A percentile compares a stretch with the other conserved stretches of the same genome.
Evolutionary conservation across 2,888 invertebrate genomes (phyloP).

Genomic region (Sarcophaga caerulescens): DNA sequence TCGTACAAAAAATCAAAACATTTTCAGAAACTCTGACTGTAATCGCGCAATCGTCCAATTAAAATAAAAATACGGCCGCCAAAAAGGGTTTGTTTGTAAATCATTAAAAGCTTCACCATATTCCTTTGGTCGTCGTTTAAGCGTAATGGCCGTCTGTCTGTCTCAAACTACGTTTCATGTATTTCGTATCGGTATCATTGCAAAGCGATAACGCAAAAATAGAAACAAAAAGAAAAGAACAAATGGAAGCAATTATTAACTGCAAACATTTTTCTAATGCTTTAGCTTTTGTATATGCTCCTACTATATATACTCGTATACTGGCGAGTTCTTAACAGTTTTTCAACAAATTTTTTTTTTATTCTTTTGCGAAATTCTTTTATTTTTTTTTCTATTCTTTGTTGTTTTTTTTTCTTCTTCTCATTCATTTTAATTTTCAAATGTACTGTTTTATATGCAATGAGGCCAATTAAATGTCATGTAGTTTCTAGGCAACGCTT

Average conservation of each 20-base stretch:
- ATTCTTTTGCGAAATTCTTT: not conserved
- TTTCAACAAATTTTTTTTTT: not conserved
- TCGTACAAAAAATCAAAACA: too few relatives aligned
- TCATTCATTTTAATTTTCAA: not conserved
- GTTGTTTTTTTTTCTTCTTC: not conserved
- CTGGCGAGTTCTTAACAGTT: slow-evolving; percentile 24
- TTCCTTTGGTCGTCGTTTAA: not conserved
- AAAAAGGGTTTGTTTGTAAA: not conserved
- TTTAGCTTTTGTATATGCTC: not conserved
- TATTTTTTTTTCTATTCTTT: not conserved
- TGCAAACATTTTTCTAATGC: slow-evolving; percentile 22
- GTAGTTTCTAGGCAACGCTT: slow-evolving; percentile 35
- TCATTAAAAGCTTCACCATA: not conserved
- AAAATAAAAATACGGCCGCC: not conserved
- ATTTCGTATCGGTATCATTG: not conserved
- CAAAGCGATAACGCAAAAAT: not conserved
- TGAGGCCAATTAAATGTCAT: slow-evolving; percentile 70
- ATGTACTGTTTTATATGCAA: slow-evolving; percentile 51
- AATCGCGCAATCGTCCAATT: not conserved
- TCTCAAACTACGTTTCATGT: not conserved
- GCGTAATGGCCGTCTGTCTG: not conserved
- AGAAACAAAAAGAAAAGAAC: not conserved
- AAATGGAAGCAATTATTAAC: slow-evolving; percentile 20
- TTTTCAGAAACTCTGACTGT: too few relatives aligned
- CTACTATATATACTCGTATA: not conserved